Evolutionary conservation across 2,113 vertebrate species (phyloP).

Genomic region (Arizona elegans): DNA sequence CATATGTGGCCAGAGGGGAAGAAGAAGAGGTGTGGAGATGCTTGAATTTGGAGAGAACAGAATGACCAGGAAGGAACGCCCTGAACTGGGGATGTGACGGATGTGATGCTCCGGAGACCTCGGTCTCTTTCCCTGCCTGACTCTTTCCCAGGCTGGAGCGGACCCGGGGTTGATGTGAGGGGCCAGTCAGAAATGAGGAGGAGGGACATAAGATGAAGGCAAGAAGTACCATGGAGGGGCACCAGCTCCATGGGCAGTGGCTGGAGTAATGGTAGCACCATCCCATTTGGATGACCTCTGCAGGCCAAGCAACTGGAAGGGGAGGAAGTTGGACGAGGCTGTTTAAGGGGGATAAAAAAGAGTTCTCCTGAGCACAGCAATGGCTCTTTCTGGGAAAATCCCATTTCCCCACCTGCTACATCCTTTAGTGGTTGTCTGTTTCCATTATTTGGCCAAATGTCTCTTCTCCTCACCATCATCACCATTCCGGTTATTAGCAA

Average conservation of each 20-base stretch:
- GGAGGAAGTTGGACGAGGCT: neutral
- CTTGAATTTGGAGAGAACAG: neutral
- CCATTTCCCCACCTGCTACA: conserved; percentile 32
- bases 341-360: neutral
- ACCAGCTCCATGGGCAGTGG: neutral
- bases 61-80: neutral
- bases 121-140: neutral
- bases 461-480: conserved; percentile 51
- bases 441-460: conserved; percentile 90
- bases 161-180: neutral
- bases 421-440: conserved; percentile 36
- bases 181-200: neutral
- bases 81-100: neutral
- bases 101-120: neutral
- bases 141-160: neutral
- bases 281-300: neutral
- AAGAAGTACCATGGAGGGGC: neutral
- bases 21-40: neutral
- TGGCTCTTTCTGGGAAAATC: conserved; percentile 7
- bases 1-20: no score
- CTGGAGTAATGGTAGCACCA: neutral
- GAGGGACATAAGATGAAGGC: neutral
- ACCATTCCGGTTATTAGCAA: neutral
- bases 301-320: neutral
- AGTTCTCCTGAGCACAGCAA: conserved; percentile 21